Evolutionary conservation across 2,888 invertebrate genomes (phyloP).

Genomic region (Trachelus iudaicus): DNA sequence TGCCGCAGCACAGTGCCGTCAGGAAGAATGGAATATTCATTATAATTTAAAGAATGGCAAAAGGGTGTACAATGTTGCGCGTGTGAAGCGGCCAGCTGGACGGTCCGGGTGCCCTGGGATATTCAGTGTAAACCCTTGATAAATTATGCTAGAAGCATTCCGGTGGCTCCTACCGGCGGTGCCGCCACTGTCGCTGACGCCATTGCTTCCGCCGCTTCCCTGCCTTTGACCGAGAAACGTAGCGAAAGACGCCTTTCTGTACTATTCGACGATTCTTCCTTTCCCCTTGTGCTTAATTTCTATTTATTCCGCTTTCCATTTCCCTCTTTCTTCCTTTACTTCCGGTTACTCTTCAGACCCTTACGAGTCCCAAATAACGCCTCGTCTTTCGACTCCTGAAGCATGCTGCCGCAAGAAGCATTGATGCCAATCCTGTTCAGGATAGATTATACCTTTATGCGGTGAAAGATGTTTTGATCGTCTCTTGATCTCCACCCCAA

Average conservation of each 20-base stretch:
- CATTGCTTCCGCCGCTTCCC: slow-evolving; percentile 6
- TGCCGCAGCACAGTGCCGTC: not conserved
- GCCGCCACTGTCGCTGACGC: slow-evolving; percentile 15
- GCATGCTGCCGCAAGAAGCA: not conserved
- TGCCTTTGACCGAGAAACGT: not conserved
- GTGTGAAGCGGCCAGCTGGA: slow-evolving; percentile 21
- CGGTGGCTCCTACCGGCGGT: not conserved
- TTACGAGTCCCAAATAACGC: not conserved
- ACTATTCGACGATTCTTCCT: not conserved
- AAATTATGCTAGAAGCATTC: slow-evolving; percentile 26
- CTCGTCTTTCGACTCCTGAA: not conserved
- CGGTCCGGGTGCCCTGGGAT: slow-evolving; percentile 6
- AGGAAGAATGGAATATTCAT: slow-evolving; percentile 26
- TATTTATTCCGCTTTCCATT: not conserved
- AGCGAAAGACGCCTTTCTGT: not conserved
- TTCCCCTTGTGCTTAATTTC: not conserved
- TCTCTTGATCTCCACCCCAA: slow-evolving; percentile 11
- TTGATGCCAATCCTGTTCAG: not conserved
- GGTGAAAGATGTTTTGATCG: slow-evolving; percentile 17
- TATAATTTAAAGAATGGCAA: slow-evolving; percentile 26
- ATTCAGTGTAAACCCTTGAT: slow-evolving; percentile 29
- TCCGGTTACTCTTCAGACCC: not conserved
- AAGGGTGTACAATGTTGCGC: slow-evolving; percentile 20
- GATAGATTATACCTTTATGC: not conserved
- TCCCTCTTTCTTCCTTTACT: not conserved